phyloP scores from a whole-genome alignment of 2,888 invertebrate species.

The Strigamia crassipes region DNA sequence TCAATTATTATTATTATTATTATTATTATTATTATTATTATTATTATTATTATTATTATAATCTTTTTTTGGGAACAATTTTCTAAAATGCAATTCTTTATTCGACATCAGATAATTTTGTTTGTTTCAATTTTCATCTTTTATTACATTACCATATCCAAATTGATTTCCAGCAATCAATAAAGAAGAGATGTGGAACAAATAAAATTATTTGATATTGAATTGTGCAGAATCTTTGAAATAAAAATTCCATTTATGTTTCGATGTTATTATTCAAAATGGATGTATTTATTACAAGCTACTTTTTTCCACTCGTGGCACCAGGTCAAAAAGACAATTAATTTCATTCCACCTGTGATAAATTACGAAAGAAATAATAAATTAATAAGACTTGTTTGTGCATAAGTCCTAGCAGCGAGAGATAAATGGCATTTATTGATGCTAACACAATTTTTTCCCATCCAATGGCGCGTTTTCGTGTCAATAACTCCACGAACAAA shows the following conservation, averaged over 20 bases:
- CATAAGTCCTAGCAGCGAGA: not conserved
- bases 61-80: not conserved
- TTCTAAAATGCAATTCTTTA: not conserved
- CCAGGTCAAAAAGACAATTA: not conserved
- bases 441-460: not conserved
- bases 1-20: not conserved
- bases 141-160: too few species aligned
- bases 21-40: too few species aligned
- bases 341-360: not conserved
- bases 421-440: slow-evolving; percentile 21
- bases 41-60: not conserved
- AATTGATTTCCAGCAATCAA: too few species aligned
- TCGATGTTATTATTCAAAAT: not conserved
- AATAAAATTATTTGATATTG: too few species aligned
- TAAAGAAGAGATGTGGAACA: too few species aligned
- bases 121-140: too few species aligned
- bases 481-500: slow-evolving; percentile 5
- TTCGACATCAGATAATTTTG: too few species aligned
- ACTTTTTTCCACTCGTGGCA: not conserved
- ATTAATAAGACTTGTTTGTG: not conserved
- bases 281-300: not conserved
- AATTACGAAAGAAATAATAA: not conserved
- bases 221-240: too few species aligned
- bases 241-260: too few species aligned
- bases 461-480: slow-evolving; percentile 2